phyloP scores from a whole-genome alignment of 1,140 invertebrate species.

The Drosophila arawakana region DNA sequence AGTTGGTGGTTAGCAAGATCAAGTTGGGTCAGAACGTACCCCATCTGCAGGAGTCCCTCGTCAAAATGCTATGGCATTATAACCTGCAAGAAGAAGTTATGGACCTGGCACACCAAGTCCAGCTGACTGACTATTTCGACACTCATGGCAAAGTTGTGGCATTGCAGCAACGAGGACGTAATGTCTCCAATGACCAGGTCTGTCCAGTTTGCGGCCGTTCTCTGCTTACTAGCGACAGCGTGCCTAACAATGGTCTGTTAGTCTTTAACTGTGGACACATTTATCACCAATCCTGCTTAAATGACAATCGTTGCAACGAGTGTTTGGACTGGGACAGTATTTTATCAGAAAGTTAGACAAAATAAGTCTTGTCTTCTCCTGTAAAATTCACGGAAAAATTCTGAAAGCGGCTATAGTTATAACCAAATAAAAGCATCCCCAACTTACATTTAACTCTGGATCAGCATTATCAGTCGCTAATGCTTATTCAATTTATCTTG shows the following conservation, averaged over 20 bases:
- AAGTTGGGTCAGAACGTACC: constrained; percentile 93
- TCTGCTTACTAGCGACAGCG: constrained; percentile 87
- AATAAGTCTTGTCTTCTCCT: background rate
- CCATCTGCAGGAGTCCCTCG: constrained; percentile 94
- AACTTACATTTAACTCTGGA: background rate
- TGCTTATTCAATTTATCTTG: background rate
- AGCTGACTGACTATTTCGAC: constrained; percentile 95
- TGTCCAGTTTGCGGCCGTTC: constrained; percentile 91
- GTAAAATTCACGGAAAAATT: constrained; percentile 18
- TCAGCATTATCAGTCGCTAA: background rate
- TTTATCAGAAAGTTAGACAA: background rate
- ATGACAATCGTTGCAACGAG: constrained; percentile 86
- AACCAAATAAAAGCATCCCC: background rate
- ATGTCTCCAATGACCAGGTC: constrained; percentile 88
- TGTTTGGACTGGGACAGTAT: constrained; percentile 76
- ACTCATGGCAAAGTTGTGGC: constrained; percentile 92
- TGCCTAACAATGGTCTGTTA: constrained; percentile 89
- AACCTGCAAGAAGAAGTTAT: constrained; percentile 96
- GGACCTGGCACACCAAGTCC: constrained; percentile 94
- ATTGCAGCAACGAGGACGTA: constrained; percentile 91
- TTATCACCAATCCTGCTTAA: constrained; percentile 94
- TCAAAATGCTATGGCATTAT: constrained; percentile 98
- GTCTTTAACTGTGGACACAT: constrained; percentile 96
- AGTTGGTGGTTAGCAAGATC: constrained; percentile 94
- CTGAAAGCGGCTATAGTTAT: constrained; percentile 11